Percentiles rank a stretch among this genome's conserved stretches.
Conservation (phyloP, 2,113 vertebrate species). For the Neogale vison region DNA sequence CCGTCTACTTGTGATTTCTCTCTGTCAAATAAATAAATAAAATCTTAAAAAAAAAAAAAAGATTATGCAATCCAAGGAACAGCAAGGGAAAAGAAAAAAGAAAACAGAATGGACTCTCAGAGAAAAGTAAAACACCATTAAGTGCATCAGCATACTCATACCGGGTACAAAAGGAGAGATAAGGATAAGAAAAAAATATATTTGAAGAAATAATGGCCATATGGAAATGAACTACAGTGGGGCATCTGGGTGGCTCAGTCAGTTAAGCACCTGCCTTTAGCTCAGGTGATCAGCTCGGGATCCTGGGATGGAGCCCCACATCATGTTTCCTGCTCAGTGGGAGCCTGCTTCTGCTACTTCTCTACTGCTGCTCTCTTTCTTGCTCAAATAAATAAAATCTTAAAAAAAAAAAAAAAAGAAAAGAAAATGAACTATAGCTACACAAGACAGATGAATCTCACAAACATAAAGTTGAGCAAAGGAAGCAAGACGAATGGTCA, state of each 20-base stretch:
- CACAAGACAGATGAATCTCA: neutral
- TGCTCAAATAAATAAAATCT: neutral
- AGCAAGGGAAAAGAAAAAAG: neutral
- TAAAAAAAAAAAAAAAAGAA: neutral
- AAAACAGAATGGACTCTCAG: slow-evolving; percentile 21
- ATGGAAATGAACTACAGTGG: neutral
- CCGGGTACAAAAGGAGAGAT: neutral
- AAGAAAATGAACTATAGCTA: neutral
- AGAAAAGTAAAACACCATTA: slow-evolving; percentile 8
- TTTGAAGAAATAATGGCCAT: neutral
- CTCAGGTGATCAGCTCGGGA: neutral
- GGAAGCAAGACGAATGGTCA: neutral
- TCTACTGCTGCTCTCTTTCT: neutral
- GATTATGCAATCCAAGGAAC: neutral
- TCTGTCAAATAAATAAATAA: too few species aligned
- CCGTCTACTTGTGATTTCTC: too few species aligned
- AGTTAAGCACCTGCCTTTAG: neutral
- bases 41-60: too few species aligned
- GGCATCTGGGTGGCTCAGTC: neutral
- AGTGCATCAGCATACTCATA: neutral
- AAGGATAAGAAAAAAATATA: neutral
- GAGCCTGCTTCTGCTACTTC: neutral
- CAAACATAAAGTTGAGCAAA: neutral
- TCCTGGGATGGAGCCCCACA: neutral
- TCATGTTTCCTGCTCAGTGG: neutral